phyloP scores from a whole-genome alignment of 2,888 invertebrate species.

The Drosophila monieri region DNA sequence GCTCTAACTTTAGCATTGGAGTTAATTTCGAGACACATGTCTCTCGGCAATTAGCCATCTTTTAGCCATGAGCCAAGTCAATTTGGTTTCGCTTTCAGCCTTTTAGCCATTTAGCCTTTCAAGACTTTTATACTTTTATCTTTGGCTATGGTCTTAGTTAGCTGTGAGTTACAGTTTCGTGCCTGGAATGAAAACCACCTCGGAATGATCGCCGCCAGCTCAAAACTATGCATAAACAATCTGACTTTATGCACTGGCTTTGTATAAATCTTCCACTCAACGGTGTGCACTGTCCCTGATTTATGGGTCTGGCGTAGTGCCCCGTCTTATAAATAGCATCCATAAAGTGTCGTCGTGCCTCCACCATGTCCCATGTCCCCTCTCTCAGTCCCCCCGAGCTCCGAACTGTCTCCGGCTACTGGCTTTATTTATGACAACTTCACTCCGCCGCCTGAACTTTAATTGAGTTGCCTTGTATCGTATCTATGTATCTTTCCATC shows the following conservation, averaged over 20 bases:
- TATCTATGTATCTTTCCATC: background rate
- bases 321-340: conserved; percentile 34
- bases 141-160: conserved; percentile 3
- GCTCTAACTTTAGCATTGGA: conserved; percentile 64
- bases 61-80: conserved; percentile 62
- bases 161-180: conserved; percentile 40
- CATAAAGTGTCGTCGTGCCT: conserved; percentile 31
- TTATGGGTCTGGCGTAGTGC: conserved; percentile 27
- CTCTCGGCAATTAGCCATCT: conserved; percentile 66
- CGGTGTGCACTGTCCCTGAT: conserved; percentile 14
- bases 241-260: conserved; percentile 58
- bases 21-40: conserved; percentile 58
- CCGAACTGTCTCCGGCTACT: conserved; percentile 27
- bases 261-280: conserved; percentile 41
- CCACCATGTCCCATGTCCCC: no score
- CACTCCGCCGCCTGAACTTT: conserved; percentile 28
- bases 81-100: conserved; percentile 25
- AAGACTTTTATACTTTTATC: conserved; percentile 15
- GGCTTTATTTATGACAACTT: conserved; percentile 39
- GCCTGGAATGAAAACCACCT: conserved; percentile 58
- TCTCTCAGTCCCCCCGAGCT: background rate
- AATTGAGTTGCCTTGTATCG: conserved; percentile 34
- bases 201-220: conserved; percentile 38
- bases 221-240: conserved; percentile 61
- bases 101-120: conserved; percentile 6